Evolutionary conservation across 2,888 invertebrate species (phyloP), one percentile per base, ranked within the genome.

Genomic region (Tipula helvola): DNA sequence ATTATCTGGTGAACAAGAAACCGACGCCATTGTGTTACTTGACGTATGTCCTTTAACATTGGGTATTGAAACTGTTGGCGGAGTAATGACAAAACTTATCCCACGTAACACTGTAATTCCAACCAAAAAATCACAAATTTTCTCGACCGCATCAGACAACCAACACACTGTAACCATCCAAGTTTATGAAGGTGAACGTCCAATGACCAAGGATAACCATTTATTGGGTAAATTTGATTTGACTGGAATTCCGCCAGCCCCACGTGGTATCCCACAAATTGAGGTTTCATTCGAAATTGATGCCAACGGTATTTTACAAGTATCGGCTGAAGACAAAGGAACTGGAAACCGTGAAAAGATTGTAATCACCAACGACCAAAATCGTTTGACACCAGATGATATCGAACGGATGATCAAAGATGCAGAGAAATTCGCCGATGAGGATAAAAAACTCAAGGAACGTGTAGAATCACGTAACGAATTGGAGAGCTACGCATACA

Each of bases 201-300:
- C 99, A 39, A 99, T 99, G 99, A 99, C 99, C 88, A 99, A 99
- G 92, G 99, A 99, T 92, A 99, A 99, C 93, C 99, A 99, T 92
- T 93, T 98, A 88, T 94, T 99, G 88, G 99, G 99, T 88, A 99
- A 99, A 92, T 99, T 99, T 92, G 99, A 99, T 90, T 92, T 99
- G 88, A 98, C 98, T 87, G 98, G 98, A 88, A 98, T 99, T 89
- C 98, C 99, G 87, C 98, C 98, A 83, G 97, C 97, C 86, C 97
- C 97, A 0, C 93, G 97, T 90, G 98, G 98, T 88, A 97, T 97
- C 87, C 98, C 97, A 83, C 97, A 98, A 91, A 98, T 98, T 90
- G 98, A 98, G 91, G 98, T 98, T 7, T 97, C 97, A 0, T 98
- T 98, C 90, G 97, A 98, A 92, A 97, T 98, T 89, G 97, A 98